These are phyloP conservation scores for Eurytoma californica DNA, from an alignment of 2,888 invertebrate species.

Conservation along the genomic window DNA sequence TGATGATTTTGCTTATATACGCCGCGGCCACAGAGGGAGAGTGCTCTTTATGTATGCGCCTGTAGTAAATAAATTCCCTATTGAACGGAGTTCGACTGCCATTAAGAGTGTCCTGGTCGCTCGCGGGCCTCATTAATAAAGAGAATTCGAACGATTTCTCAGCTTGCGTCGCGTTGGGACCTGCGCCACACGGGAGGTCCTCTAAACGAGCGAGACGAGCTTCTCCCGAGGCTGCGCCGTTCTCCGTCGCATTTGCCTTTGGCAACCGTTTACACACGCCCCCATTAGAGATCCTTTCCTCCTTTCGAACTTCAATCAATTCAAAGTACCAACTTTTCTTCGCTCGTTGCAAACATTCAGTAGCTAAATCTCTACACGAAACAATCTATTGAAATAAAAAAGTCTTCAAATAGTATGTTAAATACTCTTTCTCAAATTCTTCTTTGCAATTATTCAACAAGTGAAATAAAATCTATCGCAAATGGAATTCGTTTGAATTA, in stretches of 20 bases:
- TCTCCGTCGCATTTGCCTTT: not conserved
- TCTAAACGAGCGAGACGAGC: not conserved
- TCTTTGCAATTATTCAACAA: no score
- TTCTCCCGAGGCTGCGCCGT: not conserved
- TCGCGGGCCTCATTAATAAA: slow-evolving; percentile 50
- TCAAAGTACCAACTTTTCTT: no score
- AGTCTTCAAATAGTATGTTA: no score
- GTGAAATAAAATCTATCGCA: no score
- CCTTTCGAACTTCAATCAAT: not conserved
- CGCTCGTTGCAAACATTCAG: no score
- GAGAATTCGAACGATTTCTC: slow-evolving; percentile 50
- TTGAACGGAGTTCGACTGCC: not conserved
- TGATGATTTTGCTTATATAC: slow-evolving; percentile 46
- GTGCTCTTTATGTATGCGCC: no score
- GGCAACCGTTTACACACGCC: slow-evolving; percentile 1
- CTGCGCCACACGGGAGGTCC: slow-evolving; percentile 44
- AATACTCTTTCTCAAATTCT: no score
- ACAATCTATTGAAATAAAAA: no score
- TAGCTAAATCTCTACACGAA: not conserved
- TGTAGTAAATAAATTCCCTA: not conserved
- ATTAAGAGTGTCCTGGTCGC: slow-evolving; percentile 32
- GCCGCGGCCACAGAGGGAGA: not conserved
- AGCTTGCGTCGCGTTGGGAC: slow-evolving; percentile 4
- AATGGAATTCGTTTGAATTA: no score
- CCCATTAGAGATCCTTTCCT: not conserved